Evolutionary conservation across 1,140 invertebrate species (phyloP), one percentile per base, ranked within the genome.

Genomic region (Maconellicoccus hirsutus): DNA sequence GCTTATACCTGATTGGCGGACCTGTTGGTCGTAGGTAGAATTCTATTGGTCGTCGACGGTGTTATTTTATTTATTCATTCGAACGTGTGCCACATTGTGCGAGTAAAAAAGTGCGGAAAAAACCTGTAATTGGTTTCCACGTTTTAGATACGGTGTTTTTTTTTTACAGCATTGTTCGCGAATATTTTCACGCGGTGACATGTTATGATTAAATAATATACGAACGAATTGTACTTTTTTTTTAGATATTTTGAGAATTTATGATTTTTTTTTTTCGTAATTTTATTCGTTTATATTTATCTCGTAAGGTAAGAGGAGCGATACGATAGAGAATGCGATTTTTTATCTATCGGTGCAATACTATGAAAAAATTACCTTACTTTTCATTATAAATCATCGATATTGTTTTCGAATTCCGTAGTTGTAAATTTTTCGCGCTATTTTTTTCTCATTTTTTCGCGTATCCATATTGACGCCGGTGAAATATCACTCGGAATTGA

Each of bases 81-180:
- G 61, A 66, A 66, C 61, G 61, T 66, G 61, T 66, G 61, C 61
- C 61, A 66, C 61, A 66, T 66, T 66, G 16, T 59, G 7, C 16
- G 61, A 25, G 22, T 25, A 66, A 66, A 66, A 66, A 66, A 66
- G 10, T 14, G 25, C 25, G 25, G 25, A 66, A 66, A 66, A 25
- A 66, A 66, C 19, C 61, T 23, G 10, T 23, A 66, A 26, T 66
- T 66, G 42, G 42, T 52, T 52, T 52, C 16, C 12, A 52, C 42
- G 42, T 52, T 8, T 19, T 3, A 52, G 6, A 52, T 52, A 52
- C 29, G 4, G 29, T 33, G 29, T 3, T 33, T 3, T 33, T 33
- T 33, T 33, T n/a, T n/a, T n/a, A n/a, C n/a, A n/a, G n/a, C n/a
- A 52, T 52, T 52, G 42, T 52, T 52, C 42, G 42, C 42, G 42